phyloP scores from a whole-genome alignment of 2,888 invertebrate genomes.

The Athetis lepigone region DNA sequence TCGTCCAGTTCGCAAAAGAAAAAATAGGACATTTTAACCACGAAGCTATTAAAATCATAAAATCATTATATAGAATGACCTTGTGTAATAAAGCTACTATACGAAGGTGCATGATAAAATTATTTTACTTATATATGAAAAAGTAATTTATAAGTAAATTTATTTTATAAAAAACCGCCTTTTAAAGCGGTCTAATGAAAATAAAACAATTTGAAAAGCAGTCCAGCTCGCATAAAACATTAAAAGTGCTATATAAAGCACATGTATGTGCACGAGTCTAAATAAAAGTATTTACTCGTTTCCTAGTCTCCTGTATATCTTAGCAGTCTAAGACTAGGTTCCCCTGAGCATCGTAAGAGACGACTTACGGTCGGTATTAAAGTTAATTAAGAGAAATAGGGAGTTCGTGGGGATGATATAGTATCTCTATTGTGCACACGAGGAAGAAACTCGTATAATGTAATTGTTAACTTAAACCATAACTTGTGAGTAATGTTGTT shows the following conservation, averaged over 20 bases:
- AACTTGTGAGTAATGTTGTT: too few relatives aligned
- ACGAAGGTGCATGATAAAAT: too few relatives aligned
- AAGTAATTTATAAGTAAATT: too few relatives aligned
- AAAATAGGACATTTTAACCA: too few relatives aligned
- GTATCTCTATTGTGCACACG: constrained; percentile 27
- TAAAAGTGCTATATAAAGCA: background rate
- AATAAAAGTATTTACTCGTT: constrained; percentile 5
- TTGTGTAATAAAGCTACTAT: too few relatives aligned
- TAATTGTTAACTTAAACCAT: background rate
- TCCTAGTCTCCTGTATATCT: constrained; percentile 17
- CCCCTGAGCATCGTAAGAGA: constrained; percentile 41
- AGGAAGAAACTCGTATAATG: background rate
- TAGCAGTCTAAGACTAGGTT: constrained; percentile 32
- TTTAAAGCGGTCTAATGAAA: too few relatives aligned
- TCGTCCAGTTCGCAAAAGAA: too few relatives aligned
- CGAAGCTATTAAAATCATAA: too few relatives aligned
- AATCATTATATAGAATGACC: too few relatives aligned
- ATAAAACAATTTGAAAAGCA: too few relatives aligned
- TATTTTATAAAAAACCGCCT: too few relatives aligned
- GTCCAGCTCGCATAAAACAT: background rate
- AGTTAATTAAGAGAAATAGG: constrained; percentile 52
- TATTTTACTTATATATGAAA: too few relatives aligned
- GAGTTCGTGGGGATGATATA: constrained; percentile 38
- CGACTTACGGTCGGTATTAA: constrained; percentile 53
- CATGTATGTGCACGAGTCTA: background rate